Percentiles rank a stretch among this genome's conserved stretches.
Conservation (phyloP, 2,797 vertebrate genomes). For the Myotis vivesi region DNA sequence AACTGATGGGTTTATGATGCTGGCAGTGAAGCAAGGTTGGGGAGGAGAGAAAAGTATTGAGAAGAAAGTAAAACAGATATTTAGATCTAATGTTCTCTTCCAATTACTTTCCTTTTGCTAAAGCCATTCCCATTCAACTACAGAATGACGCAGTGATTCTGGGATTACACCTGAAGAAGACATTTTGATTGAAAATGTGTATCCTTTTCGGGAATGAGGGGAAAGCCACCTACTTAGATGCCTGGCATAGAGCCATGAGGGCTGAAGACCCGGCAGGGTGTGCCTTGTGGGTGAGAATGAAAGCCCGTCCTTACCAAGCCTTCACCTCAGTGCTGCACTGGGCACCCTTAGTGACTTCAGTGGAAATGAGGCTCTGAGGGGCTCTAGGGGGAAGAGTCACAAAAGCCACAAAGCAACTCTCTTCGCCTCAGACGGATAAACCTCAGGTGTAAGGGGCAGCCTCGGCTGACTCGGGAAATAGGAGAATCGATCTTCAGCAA, state of each 20-base stretch:
- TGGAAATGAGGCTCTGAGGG: not conserved
- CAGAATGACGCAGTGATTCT: not conserved
- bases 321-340: not conserved
- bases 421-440: not conserved
- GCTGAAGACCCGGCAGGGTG: not conserved
- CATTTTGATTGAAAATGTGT: not conserved
- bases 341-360: not conserved
- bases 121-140: not conserved
- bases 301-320: not conserved
- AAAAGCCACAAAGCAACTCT: not conserved
- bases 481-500: not conserved
- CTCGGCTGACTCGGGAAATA: not conserved
- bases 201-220: not conserved
- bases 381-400: not conserved
- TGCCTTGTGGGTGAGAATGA: not conserved
- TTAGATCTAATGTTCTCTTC: not conserved
- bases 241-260: not conserved
- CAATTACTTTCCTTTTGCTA: not conserved
- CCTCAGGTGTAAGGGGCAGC: not conserved
- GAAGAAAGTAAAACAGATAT: not conserved
- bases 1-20: not conserved
- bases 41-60: not conserved
- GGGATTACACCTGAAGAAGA: not conserved
- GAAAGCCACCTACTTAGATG: not conserved
- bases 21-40: not conserved